Percentiles rank a stretch among this genome's conserved stretches.
phyloP scores from a whole-genome alignment of 2,113 vertebrate species.

The Numenius arquata region DNA sequence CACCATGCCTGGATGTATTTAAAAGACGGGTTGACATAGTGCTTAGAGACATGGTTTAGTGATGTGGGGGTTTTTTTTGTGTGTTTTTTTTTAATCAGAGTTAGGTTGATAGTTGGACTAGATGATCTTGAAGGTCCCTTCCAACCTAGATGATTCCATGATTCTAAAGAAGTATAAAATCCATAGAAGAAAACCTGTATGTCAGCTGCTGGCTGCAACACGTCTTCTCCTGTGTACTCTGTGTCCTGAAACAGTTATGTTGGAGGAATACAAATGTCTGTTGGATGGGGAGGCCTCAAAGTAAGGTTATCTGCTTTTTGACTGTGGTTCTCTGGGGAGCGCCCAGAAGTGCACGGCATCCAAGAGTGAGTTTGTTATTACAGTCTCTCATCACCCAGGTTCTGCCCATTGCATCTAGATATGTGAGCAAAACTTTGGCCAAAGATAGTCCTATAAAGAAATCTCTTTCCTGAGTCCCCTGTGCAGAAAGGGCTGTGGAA shows the following conservation, averaged over 20 bases:
- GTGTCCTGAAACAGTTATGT: not conserved
- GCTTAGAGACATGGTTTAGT: too few species aligned
- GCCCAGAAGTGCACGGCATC: not conserved
- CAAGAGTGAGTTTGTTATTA: not conserved
- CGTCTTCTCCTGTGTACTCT: not conserved
- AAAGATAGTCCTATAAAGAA: not conserved
- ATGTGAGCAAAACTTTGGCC: fast-evolving
- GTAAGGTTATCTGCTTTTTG: not conserved
- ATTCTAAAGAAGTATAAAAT: not conserved
- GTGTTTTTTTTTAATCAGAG: too few species aligned
- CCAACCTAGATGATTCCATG: too few species aligned
- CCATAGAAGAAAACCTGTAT: not conserved
- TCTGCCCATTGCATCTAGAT: not conserved
- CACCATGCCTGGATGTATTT: too few species aligned
- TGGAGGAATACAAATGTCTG: not conserved
- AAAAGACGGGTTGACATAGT: too few species aligned
- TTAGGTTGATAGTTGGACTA: too few species aligned
- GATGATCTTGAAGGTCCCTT: too few species aligned
- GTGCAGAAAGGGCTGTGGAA: not conserved
- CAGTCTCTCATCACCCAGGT: not conserved
- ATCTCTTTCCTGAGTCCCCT: not conserved
- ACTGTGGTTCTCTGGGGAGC: not conserved
- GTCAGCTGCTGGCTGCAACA: not conserved
- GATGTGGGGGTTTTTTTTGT: too few species aligned
- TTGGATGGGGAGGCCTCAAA: not conserved